A percentile compares a stretch with the other conserved stretches of the same genome.
phyloP scores from a whole-genome alignment of 2,113 vertebrate species.

The Oreotrochilus melanogaster region DNA sequence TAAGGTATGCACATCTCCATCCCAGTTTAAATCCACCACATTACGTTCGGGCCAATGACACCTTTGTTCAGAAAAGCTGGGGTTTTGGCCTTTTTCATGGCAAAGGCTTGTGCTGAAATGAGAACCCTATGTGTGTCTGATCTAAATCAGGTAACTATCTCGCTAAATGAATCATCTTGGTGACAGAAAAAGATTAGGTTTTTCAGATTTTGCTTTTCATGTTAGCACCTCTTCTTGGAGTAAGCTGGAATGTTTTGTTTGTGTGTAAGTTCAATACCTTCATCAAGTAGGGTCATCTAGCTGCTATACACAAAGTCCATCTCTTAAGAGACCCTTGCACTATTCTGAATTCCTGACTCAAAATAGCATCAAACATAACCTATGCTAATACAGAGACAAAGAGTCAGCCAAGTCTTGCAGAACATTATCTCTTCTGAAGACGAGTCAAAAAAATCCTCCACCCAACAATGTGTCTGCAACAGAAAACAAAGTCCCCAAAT shows the following conservation, averaged over 20 bases:
- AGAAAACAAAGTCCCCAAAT: not conserved
- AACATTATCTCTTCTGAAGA: not conserved
- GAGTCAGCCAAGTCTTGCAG: not conserved
- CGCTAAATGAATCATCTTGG: not conserved
- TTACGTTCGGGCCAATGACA: not conserved
- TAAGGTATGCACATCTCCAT: constrained; percentile 54
- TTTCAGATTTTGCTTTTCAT: not conserved
- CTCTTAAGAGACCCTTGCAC: not conserved
- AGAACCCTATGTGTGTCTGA: fast-evolving
- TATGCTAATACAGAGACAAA: not conserved
- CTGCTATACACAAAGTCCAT: fast-evolving
- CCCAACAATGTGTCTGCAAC: not conserved
- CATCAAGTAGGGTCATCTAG: not conserved
- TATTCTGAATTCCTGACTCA: not conserved
- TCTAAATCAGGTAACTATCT: not conserved
- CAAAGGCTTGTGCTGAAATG: not conserved
- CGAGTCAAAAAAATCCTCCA: not conserved
- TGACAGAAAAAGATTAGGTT: not conserved
- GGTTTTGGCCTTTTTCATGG: constrained; percentile 10
- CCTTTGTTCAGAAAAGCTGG: constrained; percentile 46
- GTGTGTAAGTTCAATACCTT: not conserved
- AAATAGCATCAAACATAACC: not conserved
- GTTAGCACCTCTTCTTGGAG: not conserved
- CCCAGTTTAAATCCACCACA: constrained; percentile 38
- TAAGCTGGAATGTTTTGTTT: not conserved